Percentiles rank a stretch among this genome's conserved stretches.
Evolutionary conservation across 64 coral and sea anemone species (phyloP).

Genomic region (Platygyra sinensis): DNA sequence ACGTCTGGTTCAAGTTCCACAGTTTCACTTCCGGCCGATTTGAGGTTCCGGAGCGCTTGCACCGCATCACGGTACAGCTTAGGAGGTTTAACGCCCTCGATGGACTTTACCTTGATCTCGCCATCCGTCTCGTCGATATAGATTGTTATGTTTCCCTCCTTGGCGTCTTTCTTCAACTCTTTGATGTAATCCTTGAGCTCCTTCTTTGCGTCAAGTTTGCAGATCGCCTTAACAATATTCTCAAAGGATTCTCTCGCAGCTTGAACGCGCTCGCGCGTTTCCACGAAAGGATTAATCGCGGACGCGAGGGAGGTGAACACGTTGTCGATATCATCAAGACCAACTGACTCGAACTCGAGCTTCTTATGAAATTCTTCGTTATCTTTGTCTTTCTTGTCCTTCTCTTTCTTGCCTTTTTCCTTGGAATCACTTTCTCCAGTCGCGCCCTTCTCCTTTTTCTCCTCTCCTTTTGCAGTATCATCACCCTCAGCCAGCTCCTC

Average conservation of each 20-base stretch:
- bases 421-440: not conserved
- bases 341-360: constrained; percentile 61
- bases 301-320: constrained; percentile 67
- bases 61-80: constrained; percentile 78
- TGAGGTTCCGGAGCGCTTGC: constrained; percentile 62
- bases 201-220: constrained; percentile 68
- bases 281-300: constrained; percentile 66
- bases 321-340: constrained; percentile 75
- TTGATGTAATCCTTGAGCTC: constrained; percentile 75
- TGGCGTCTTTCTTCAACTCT: constrained; percentile 80
- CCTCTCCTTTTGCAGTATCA: constrained; percentile 4
- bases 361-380: constrained; percentile 74
- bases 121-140: constrained; percentile 70
- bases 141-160: constrained; percentile 81
- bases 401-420: not conserved
- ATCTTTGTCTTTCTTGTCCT: constrained; percentile 47
- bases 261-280: constrained; percentile 70
- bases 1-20: constrained; percentile 71
- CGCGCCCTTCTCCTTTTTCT: not conserved
- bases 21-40: constrained; percentile 42
- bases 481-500: constrained; percentile 37
- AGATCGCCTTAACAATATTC: constrained; percentile 62
- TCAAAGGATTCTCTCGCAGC: constrained; percentile 77
- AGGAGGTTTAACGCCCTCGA: constrained; percentile 76
- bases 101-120: constrained; percentile 72